Conservation (phyloP, 2,797 vertebrate genomes). For the Sus cebifrons region DNA sequence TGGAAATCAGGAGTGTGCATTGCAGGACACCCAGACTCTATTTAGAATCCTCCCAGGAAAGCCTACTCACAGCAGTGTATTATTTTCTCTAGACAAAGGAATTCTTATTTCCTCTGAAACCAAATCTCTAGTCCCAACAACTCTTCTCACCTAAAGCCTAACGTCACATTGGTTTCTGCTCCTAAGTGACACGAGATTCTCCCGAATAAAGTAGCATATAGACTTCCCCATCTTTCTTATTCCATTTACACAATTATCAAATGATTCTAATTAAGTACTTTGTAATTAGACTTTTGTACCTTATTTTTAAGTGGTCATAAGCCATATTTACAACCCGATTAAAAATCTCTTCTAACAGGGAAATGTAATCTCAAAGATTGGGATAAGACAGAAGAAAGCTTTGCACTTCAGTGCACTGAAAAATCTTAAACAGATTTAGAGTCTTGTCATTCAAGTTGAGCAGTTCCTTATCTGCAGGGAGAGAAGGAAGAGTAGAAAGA, state of each 20-base stretch:
- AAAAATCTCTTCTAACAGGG: neutral
- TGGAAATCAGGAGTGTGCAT: neutral
- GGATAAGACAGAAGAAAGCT: neutral
- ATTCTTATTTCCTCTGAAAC: conserved; percentile 10
- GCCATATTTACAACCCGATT: neutral
- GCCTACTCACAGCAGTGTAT: neutral
- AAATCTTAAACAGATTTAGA: neutral
- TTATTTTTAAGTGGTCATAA: conserved; percentile 18
- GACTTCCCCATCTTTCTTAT: neutral
- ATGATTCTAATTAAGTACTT: neutral
- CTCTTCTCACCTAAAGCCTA: neutral
- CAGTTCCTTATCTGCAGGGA: neutral
- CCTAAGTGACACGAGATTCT: neutral
- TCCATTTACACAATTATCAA: neutral
- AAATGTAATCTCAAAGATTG: neutral
- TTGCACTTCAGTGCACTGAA: neutral
- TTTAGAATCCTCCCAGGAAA: neutral
- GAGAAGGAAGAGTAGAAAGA: neutral
- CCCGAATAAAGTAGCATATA: neutral
- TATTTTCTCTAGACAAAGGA: conserved; percentile 11
- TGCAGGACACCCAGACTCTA: neutral
- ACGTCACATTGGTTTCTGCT: neutral
- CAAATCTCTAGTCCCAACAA: neutral
- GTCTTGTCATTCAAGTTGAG: neutral
- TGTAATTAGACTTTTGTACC: neutral